Evolutionary conservation across 2,113 vertebrate species (phyloP).

Genomic region (Heliornis fulica): DNA sequence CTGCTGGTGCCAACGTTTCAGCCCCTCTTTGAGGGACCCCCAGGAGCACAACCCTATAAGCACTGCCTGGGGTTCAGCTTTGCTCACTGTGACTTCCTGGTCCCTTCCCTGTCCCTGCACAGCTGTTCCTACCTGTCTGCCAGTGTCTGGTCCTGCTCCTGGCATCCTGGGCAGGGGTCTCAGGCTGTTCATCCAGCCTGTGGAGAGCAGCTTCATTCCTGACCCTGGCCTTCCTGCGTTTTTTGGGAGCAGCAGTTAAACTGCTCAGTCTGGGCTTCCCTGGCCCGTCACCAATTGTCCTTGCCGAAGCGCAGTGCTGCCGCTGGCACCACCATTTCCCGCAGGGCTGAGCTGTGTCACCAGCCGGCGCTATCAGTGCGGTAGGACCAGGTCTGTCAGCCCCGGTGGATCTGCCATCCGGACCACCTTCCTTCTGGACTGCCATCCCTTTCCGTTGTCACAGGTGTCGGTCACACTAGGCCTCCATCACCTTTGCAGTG

Average conservation of each 20-base stretch:
- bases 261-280: background rate
- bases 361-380: background rate
- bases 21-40: background rate
- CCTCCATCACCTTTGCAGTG: background rate
- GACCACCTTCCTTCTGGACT: background rate
- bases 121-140: background rate
- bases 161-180: background rate
- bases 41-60: background rate
- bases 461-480: rapidly evolving
- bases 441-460: background rate
- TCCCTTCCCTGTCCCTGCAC: background rate
- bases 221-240: background rate
- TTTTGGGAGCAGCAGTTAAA: background rate
- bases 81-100: background rate
- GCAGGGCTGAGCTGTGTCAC: background rate
- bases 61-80: rapidly evolving
- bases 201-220: background rate
- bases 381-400: background rate
- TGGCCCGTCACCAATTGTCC: background rate
- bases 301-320: background rate
- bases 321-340: background rate
- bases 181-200: background rate
- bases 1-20: background rate
- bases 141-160: rapidly evolving
- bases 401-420: background rate